Percentiles rank a stretch among this genome's conserved stretches.
These are phyloP conservation scores for Drosophila phalerata DNA, from an alignment of 2,888 invertebrate genomes.

Conservation along the genomic window DNA sequence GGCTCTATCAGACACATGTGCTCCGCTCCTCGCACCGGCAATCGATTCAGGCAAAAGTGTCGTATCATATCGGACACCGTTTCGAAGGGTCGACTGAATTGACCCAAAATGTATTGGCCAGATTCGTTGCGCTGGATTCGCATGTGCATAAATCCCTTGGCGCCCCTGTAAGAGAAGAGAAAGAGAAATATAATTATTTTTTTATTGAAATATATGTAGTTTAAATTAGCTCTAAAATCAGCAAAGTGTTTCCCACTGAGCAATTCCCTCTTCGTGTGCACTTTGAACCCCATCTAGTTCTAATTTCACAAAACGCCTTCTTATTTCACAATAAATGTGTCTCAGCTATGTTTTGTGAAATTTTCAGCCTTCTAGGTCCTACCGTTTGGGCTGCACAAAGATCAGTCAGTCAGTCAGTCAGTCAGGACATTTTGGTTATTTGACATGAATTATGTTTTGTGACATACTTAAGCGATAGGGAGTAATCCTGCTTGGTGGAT, in stretches of 20 bases:
- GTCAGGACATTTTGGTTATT: no score
- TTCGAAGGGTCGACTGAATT: slow-evolving; percentile 96
- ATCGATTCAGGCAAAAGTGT: slow-evolving; percentile 96
- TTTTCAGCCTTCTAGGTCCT: no score
- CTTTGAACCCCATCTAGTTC: no score
- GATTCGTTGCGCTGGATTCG: slow-evolving; percentile 93
- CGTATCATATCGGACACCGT: slow-evolving; percentile 97
- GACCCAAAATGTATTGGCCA: slow-evolving; percentile 95
- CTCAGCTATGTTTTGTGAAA: no score
- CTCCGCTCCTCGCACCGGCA: slow-evolving; percentile 97
- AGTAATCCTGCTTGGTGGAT: slow-evolving; percentile 96
- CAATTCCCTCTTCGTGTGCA: no score
- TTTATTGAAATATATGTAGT: slow-evolving; percentile 86
- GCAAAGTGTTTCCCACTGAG: neutral
- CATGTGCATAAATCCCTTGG: slow-evolving; percentile 98
- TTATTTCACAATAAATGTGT: no score
- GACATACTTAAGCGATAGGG: slow-evolving; percentile 96
- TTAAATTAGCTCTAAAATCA: neutral
- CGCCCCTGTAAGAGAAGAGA: slow-evolving; percentile 89
- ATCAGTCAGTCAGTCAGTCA: no score
- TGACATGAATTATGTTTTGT: no score
- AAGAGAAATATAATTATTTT: neutral
- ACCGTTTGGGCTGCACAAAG: no score
- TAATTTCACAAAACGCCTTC: no score
- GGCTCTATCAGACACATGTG: slow-evolving; percentile 98